Evolutionary conservation across 2,113 vertebrate species (phyloP), one percentile per base, ranked within the genome.

Genomic region (Forbesichthys agassizii): DNA sequence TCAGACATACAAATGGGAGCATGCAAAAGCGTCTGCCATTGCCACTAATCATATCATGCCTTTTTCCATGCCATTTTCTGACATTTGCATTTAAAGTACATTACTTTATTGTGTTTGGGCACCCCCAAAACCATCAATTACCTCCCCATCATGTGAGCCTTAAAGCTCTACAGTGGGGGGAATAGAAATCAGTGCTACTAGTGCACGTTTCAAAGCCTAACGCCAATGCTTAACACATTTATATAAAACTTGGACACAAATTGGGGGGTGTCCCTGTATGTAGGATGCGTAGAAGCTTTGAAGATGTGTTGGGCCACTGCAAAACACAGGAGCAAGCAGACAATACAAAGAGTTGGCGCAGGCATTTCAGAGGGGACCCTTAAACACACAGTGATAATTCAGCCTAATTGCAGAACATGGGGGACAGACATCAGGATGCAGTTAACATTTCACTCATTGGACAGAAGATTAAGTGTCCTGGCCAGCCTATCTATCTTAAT

Each of bases 401-500:
- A 69, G 61, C 9, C 61, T 86, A 88, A 90, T 89, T 84, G 68
- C 63, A 4, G 73, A 46, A 60, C 68, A 61, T 56, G 53, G 71
- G 68, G 79, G 66, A 58, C n/a, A 27, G 47, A 88, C 91, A 91
- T 91, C 76, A 83, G 91, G 91, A 90, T 86, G 86, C 86, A 89
- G 77, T 92, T 92, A 90, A 89, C 89, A 90, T 89, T 88, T 92
- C 89, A 42, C 36, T 90, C 84, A 89, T 85, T 64, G 64, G 82
- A 80, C 82, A 80, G 76, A 74, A 88, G 87, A 91, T 89, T 80
- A 90, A 90, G 87, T 54, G 64, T 86, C 77, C 80, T 0, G 36
- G 61, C 75, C 55, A 58, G 70, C 75, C 90, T 79, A 90, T 92
- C 91, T 83, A 64, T 90, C 89, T 93, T 86, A 86, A 90, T 91